Conservation (phyloP, 2,113 vertebrate species). For the Proterorhinus semilunaris region DNA sequence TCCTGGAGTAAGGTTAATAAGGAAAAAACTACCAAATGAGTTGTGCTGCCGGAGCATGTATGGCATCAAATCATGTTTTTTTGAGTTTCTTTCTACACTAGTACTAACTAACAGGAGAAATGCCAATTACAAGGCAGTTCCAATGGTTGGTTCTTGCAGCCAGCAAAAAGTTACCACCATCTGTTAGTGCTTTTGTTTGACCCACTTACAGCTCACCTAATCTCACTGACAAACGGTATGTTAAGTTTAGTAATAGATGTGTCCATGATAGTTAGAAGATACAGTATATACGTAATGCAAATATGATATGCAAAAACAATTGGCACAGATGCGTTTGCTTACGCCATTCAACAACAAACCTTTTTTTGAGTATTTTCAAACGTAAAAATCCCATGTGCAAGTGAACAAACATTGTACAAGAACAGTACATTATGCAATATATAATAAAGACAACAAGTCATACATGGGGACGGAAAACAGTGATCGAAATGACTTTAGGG, state of each 20-base stretch:
- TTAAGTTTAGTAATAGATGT: background rate
- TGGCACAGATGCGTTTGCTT: too few relatives aligned
- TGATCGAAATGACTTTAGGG: too few relatives aligned
- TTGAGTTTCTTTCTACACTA: slow-evolving; percentile 6
- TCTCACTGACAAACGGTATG: slow-evolving; percentile 12
- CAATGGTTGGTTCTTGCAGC: slow-evolving; percentile 62
- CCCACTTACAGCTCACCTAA: slow-evolving; percentile 59
- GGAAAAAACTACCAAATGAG: slow-evolving; percentile 9
- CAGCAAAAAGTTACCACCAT: slow-evolving; percentile 61
- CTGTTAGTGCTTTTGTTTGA: slow-evolving; percentile 62
- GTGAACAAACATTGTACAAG: too few relatives aligned
- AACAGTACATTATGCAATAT: too few relatives aligned
- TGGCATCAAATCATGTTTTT: slow-evolving; percentile 12
- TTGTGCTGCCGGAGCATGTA: slow-evolving; percentile 8
- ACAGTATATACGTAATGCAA: too few relatives aligned
- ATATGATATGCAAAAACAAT: too few relatives aligned
- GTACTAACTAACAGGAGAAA: slow-evolving; percentile 46
- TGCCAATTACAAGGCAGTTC: slow-evolving; percentile 45
- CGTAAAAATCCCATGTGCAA: too few relatives aligned
- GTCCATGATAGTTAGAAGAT: too few relatives aligned
- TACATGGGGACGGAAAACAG: too few relatives aligned
- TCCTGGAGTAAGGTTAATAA: slow-evolving; percentile 1
- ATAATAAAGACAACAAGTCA: too few relatives aligned
- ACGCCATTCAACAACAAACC: too few relatives aligned
- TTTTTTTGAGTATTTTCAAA: too few relatives aligned